These are phyloP conservation scores for Harpalus rubripes DNA, from an alignment of 2,888 invertebrate genomes.

Conservation along the genomic window DNA sequence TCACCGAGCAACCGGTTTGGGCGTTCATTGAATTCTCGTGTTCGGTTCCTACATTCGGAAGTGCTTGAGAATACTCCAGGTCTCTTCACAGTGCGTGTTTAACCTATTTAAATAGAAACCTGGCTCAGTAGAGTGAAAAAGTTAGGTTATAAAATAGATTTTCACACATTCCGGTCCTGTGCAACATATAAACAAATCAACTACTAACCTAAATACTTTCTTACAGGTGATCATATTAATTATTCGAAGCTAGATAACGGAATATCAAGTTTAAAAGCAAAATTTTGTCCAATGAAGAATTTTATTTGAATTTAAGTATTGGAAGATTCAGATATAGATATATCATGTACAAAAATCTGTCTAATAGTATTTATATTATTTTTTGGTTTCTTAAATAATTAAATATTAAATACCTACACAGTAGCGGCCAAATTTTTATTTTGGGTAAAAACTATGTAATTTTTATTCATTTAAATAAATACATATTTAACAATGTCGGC, in stretches of 20 bases:
- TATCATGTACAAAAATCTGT: too few relatives aligned
- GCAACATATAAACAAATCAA: not conserved
- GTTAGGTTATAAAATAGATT: not conserved
- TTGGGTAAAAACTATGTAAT: too few relatives aligned
- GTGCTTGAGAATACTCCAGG: not conserved
- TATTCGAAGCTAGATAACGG: not conserved
- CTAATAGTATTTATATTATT: too few relatives aligned
- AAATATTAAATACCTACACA: too few relatives aligned
- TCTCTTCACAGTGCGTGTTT: not conserved
- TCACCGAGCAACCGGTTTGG: not conserved
- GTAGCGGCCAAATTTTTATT: too few relatives aligned
- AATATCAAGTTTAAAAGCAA: not conserved
- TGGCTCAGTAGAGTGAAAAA: too few relatives aligned
- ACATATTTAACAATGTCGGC: too few relatives aligned
- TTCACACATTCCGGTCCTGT: not conserved
- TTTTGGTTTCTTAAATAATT: too few relatives aligned
- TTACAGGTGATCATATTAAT: conserved; percentile 14
- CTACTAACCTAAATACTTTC: conserved; percentile 47
- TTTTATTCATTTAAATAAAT: too few relatives aligned
- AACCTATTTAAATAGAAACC: not conserved
- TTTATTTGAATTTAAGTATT: not conserved
- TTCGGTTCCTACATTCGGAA: not conserved
- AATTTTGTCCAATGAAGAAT: not conserved
- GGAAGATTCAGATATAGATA: too few relatives aligned
- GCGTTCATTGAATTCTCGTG: not conserved